These are phyloP conservation scores for Clavelina lepadiformis DNA, from an alignment of 23 tunicate species.

Conservation along the genomic window DNA sequence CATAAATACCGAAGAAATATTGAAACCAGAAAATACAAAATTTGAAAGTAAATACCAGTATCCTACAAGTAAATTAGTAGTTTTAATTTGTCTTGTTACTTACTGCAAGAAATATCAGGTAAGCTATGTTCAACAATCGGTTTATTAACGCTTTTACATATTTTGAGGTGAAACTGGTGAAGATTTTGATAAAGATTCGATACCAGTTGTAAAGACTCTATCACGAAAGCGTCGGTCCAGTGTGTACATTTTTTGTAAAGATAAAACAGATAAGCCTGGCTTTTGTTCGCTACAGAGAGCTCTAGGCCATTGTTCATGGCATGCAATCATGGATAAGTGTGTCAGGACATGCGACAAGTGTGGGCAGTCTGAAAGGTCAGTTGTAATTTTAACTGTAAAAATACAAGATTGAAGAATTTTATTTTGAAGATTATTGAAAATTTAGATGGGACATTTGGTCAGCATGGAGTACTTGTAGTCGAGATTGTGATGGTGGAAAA, in stretches of 20 bases:
- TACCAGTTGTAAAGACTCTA: neutral
- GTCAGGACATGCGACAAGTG: constrained; percentile 30
- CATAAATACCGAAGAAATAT: no score
- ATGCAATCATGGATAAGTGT: constrained; percentile 15
- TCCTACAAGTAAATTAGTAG: no score
- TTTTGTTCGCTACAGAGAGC: constrained; percentile 10
- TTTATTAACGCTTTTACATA: no score
- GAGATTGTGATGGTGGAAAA: constrained; percentile 16
- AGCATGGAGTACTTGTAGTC: constrained; percentile 26
- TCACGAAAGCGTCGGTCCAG: neutral
- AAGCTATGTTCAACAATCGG: no score
- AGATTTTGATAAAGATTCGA: no score
- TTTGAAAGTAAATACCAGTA: no score
- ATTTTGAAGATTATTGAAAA: neutral
- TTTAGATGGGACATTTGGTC: constrained; percentile 28
- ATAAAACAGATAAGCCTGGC: neutral
- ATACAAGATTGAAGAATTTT: neutral
- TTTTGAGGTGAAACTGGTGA: no score
- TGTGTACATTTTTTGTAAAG: neutral
- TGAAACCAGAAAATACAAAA: no score
- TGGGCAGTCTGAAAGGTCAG: neutral
- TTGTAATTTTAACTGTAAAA: no score
- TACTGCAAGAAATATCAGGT: neutral
- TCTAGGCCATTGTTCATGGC: constrained; percentile 20
- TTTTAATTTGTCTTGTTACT: neutral